Conservation (phyloP, 2,888 invertebrate species). For the Harpalus rubripes region DNA sequence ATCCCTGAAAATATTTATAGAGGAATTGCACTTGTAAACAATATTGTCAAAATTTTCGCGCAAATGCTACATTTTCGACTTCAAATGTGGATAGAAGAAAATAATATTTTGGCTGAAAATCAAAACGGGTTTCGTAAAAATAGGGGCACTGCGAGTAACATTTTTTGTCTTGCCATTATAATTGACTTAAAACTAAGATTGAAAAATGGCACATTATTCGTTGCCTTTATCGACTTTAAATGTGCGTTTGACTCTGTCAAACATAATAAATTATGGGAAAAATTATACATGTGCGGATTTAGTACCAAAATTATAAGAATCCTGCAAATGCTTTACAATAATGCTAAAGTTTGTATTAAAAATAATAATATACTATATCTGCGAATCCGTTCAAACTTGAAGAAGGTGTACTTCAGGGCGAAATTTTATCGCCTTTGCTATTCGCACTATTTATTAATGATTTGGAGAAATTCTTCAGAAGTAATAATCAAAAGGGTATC, state of each 20-base stretch:
- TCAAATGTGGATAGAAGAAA: neutral
- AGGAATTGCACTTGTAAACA: neutral
- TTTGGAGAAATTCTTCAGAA: neutral
- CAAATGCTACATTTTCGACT: neutral
- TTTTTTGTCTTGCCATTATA: neutral
- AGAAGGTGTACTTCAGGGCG: neutral
- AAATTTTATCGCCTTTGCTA: slow-evolving; percentile 5
- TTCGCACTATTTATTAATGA: slow-evolving; percentile 6
- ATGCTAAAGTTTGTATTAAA: too few species aligned
- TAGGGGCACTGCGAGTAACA: neutral
- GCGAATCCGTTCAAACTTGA: too few species aligned
- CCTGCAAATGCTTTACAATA: too few species aligned
- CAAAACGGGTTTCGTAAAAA: neutral
- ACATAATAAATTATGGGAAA: too few species aligned
- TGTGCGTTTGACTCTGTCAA: too few species aligned
- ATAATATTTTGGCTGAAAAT: neutral
- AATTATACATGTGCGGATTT: too few species aligned
- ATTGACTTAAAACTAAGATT: neutral
- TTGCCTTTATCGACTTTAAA: too few species aligned
- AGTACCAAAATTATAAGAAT: too few species aligned
- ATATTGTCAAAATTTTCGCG: neutral
- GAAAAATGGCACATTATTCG: too few species aligned
- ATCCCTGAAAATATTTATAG: neutral
- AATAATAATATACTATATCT: too few species aligned
- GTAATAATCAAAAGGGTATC: neutral